Base-by-base conservation (phyloP, 2,888 invertebrate species). In the Gisinianus flammeolus region DNA sequence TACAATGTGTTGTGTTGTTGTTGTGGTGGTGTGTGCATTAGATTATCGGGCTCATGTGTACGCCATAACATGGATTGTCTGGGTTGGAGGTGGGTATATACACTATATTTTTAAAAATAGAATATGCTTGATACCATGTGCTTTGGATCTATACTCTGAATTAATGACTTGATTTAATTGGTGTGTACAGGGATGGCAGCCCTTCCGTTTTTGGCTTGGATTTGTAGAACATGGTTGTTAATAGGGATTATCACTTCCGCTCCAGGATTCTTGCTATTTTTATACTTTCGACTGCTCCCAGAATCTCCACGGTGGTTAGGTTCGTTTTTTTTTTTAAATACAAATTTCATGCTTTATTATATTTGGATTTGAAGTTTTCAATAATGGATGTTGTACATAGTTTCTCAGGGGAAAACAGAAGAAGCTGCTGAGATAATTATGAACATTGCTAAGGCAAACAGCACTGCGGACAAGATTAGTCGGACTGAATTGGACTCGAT, bases 121-220 rank as follows among this genome's bases (percentile, higher is more conserved):
- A 56, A 56, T 56, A 5, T 56, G n/a, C 16, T 10, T 56, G 5
- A 4, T n/a, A n/a, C 16, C 6, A n/a, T 35, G 12, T 8, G 12
- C 12, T 35, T 12, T 8, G 35, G 12, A 8, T 56, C n/a, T 35
- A 35, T 8, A 35, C 12, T 35, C 35, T 8, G 35, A 35, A 8
- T 56, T n/a, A 5, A 56, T 5, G n/a, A 56, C 19, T 56, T 56
- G 4, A 12, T 56, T 56, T 56, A 56, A 56, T 56, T 12, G 8
- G 6, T 22, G 8, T n/a, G 22, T 54, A 28, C 22, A 10, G 86
- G 86, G 44, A 85, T 85, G 81, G 85, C 85, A 19, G 31, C 83
- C 16, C 76, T 86, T 19, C 85, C 86, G 0, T 80, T 86, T 22
- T 64, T 86, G 0, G 86, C 86, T 16, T 86, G 85, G 81, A 75